A percentile compares a stretch with the other conserved stretches of the same genome.
These are phyloP conservation scores for Galaxias olidus DNA, from an alignment of 2,797 vertebrate genomes.

Conservation along the genomic window DNA sequence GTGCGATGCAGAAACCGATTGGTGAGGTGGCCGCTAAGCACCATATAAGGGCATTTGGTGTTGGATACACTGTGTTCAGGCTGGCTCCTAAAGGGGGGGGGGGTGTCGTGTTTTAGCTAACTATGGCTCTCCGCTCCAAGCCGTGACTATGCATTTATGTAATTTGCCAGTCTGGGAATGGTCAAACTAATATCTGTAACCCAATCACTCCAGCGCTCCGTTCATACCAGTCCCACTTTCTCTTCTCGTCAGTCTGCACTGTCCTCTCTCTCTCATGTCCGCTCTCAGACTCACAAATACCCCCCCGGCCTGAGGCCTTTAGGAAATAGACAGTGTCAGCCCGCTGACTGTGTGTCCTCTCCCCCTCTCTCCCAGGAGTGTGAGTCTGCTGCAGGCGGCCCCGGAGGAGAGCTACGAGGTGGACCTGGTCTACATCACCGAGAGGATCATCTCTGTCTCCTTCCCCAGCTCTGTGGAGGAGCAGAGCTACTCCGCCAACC, in stretches of 20 bases:
- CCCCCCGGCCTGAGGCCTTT: neutral
- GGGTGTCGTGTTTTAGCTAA: too few species aligned
- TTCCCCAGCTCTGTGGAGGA: conserved; percentile 87
- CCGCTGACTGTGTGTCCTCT: neutral
- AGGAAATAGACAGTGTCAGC: too few species aligned
- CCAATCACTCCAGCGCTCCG: too few species aligned
- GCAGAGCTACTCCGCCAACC: conserved; percentile 88
- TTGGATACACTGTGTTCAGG: too few species aligned
- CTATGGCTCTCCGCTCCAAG: too few species aligned
- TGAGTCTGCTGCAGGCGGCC: conserved; percentile 76
- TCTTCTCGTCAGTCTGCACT: neutral
- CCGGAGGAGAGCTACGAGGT: conserved; percentile 94
- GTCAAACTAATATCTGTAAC: too few species aligned
- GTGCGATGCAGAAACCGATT: neutral
- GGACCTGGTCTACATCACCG: conserved; percentile 96
- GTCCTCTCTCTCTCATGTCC: neutral
- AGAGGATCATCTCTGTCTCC: conserved; percentile 94
- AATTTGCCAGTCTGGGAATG: too few species aligned
- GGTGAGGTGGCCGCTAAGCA: conserved; percentile 3
- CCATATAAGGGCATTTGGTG: conserved; percentile 44
- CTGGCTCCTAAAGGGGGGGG: too few species aligned
- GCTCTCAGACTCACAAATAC: neutral
- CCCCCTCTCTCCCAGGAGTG: conserved; percentile 72
- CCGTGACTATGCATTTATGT: too few species aligned
- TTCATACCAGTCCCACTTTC: neutral